Conservation (phyloP, 1,140 invertebrate genomes). For the Pogonognathellus flavescens region DNA sequence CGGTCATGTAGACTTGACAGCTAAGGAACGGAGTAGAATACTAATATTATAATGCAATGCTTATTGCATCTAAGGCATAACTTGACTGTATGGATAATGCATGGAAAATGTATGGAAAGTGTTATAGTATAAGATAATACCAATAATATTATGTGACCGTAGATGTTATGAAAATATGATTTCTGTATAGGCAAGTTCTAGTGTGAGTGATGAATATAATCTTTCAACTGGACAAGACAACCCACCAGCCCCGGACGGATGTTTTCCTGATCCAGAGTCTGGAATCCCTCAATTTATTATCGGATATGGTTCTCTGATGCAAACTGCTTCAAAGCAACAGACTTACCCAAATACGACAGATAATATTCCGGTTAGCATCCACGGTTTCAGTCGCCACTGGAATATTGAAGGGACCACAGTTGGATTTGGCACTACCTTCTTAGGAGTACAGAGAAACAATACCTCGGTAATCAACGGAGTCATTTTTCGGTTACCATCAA, state of each 20-base stretch:
- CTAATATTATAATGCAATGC: background rate
- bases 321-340: conserved; percentile 51
- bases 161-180: conserved; percentile 5
- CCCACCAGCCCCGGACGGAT: conserved; percentile 34
- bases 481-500: conserved; percentile 30
- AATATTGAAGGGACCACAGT: conserved; percentile 32
- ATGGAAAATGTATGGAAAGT: background rate
- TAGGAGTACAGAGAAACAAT: conserved; percentile 38
- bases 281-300: conserved; percentile 54
- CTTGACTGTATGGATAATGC: background rate
- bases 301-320: conserved; percentile 60
- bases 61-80: background rate
- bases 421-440: conserved; percentile 53
- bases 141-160: too few relatives aligned
- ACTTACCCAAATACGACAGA: conserved; percentile 57
- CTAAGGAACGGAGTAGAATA: background rate
- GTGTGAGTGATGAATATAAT: conserved; percentile 9
- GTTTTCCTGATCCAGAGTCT: conserved; percentile 33
- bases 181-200: background rate
- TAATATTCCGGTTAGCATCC: conserved; percentile 52
- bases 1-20: background rate
- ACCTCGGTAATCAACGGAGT: conserved; percentile 38
- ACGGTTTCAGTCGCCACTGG: conserved; percentile 54
- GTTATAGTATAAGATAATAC: too few relatives aligned
- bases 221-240: background rate